Base-by-base conservation (phyloP, 2,797 vertebrate genomes). In the Dipus sagitta region DNA sequence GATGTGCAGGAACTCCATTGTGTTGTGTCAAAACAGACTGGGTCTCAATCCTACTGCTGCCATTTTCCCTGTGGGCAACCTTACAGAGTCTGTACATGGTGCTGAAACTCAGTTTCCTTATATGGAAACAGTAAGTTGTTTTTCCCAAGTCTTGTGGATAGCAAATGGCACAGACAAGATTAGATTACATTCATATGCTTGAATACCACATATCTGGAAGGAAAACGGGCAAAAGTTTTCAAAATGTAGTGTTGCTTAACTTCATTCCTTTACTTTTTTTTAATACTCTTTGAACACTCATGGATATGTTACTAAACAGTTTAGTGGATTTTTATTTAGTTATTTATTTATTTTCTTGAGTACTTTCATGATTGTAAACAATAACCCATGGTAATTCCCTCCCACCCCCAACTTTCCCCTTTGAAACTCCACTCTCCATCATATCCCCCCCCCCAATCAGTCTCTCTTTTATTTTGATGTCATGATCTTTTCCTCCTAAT, bases 181-280 rank as follows among this genome's bases (percentile, higher is more conserved):
- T 92, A 52, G 24, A 87, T 71, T 2, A 54, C 10, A 85, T 3
- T 67, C 18, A 1, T 52, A 34, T 2, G 62, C 34, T 58, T 20
- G 9, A 88, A 20, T 47, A 72, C 62, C n/a, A 62, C 23, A 26
- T 21, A 14, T 54, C 42, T 86, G 72, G 24, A 92, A 87, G 52
- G 54, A 4, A 70, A 85, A 62, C 58, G 67, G 32, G 42, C 14
- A 78, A 65, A 79, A 42, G 34, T 62, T 68, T 88, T 74, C 12
- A 74, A 26, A 34, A 10, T 18, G n/a, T 8, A 38, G n/a, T 58
- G 12, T 15, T 71, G 3, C 87, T 91, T 67, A 74, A 54, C 20
- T 95, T 88, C 34, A 7, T 62, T 84, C 26, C 34, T 91, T 92
- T 70, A 54, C 62, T 91, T 89, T 85, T 47, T 9, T 34, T 62